Conservation (phyloP, 2,888 invertebrate species). For the Tinea trinotella region DNA sequence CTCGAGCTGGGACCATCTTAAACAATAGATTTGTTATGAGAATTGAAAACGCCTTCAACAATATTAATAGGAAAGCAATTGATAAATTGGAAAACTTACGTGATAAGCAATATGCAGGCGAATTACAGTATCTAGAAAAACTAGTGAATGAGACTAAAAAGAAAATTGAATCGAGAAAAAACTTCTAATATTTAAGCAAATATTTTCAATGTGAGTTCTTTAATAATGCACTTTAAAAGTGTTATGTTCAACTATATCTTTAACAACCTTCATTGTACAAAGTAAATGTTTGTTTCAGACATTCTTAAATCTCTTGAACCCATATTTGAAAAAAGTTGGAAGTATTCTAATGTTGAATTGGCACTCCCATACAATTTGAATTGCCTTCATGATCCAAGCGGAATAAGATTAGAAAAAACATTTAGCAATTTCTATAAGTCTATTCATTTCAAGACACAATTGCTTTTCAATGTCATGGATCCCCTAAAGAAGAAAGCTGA, state of each 20-base stretch:
- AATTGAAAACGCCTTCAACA: conserved; percentile 34
- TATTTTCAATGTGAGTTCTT: neutral
- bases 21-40: conserved; percentile 35
- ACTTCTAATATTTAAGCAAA: neutral
- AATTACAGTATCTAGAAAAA: conserved; percentile 43
- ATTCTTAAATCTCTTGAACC: conserved; percentile 33
- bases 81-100: conserved; percentile 33
- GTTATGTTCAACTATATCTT: neutral
- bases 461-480: neutral
- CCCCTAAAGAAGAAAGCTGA: neutral
- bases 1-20: conserved; percentile 37
- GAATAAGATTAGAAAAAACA: conserved; percentile 23
- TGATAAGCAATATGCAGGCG: conserved; percentile 36
- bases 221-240: neutral
- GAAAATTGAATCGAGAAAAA: conserved; percentile 27
- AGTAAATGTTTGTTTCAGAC: conserved; percentile 33
- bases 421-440: conserved; percentile 2
- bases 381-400: conserved; percentile 38
- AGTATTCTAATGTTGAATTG: conserved; percentile 49
- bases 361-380: conserved; percentile 44
- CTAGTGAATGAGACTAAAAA: conserved; percentile 41
- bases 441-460: neutral
- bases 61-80: conserved; percentile 28
- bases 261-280: neutral
- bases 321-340: conserved; percentile 37